phyloP scores from a whole-genome alignment of 1,140 invertebrate species.

The Drosophila kurseongensis region DNA sequence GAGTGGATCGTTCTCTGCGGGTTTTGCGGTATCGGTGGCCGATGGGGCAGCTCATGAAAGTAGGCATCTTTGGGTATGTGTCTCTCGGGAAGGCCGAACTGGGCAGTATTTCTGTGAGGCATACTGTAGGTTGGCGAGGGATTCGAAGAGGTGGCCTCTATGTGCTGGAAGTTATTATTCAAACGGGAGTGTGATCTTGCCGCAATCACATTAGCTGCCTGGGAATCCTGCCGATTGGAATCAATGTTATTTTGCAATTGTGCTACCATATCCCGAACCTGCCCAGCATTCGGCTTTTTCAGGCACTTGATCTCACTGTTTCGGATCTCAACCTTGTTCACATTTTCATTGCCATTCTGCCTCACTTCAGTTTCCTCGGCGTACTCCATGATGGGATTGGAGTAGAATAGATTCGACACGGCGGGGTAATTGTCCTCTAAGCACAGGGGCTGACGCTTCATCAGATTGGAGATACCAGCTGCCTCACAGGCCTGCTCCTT shows the following conservation, averaged over 20 bases:
- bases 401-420: constrained; percentile 36
- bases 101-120: constrained; percentile 18
- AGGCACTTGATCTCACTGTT: constrained; percentile 79
- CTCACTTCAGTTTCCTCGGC: constrained; percentile 29
- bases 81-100: constrained; percentile 43
- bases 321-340: constrained; percentile 65
- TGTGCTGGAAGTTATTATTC: constrained; percentile 24
- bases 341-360: constrained; percentile 35
- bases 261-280: constrained; percentile 71
- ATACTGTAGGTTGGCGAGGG: constrained; percentile 48
- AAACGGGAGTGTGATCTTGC: constrained; percentile 81
- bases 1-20: constrained; percentile 27
- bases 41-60: constrained; percentile 86
- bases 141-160: constrained; percentile 30
- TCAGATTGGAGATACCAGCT: constrained; percentile 61
- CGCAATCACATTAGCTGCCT: constrained; percentile 40
- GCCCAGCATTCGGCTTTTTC: constrained; percentile 76
- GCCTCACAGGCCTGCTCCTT: constrained; percentile 51
- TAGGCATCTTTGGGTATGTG: constrained; percentile 87
- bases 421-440: constrained; percentile 46
- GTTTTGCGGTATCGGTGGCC: constrained; percentile 20
- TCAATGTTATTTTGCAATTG: constrained; percentile 85
- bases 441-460: constrained; percentile 63
- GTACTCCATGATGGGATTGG: constrained; percentile 53
- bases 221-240: constrained; percentile 35